Percentiles rank a stretch among this genome's conserved stretches.
phyloP scores from a whole-genome alignment of 2,888 invertebrate genomes.

The Sylvicola cinctus region DNA sequence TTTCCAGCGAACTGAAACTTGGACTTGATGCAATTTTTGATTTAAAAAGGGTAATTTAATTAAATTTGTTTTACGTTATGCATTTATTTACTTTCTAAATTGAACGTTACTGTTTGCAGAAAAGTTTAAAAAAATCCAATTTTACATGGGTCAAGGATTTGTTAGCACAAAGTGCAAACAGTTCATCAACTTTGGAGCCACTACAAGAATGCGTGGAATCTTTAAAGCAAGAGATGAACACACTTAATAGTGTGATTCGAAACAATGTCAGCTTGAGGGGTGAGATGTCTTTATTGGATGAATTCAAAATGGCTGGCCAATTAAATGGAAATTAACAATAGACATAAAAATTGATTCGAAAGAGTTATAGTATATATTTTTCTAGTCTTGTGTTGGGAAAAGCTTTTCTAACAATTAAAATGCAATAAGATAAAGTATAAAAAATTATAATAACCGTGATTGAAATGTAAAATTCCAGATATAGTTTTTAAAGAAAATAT shows the following conservation, averaged over 20 bases:
- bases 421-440: too few species aligned
- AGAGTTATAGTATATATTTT: too few species aligned
- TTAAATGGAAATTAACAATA: constrained; percentile 1
- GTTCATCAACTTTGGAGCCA: background rate
- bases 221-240: background rate
- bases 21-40: background rate
- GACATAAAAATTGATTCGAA: background rate
- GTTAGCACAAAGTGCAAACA: background rate
- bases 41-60: background rate
- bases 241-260: background rate
- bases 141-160: background rate
- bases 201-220: background rate
- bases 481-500: too few species aligned
- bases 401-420: too few species aligned
- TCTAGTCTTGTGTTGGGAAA: too few species aligned
- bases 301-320: background rate
- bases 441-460: too few species aligned
- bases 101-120: background rate
- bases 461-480: too few species aligned
- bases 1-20: background rate
- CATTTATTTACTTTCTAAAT: too few species aligned
- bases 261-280: background rate
- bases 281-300: background rate
- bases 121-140: background rate
- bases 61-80: too few species aligned